Conservation (phyloP, 2,113 vertebrate genomes). For the Rhagologus leucostigma region DNA sequence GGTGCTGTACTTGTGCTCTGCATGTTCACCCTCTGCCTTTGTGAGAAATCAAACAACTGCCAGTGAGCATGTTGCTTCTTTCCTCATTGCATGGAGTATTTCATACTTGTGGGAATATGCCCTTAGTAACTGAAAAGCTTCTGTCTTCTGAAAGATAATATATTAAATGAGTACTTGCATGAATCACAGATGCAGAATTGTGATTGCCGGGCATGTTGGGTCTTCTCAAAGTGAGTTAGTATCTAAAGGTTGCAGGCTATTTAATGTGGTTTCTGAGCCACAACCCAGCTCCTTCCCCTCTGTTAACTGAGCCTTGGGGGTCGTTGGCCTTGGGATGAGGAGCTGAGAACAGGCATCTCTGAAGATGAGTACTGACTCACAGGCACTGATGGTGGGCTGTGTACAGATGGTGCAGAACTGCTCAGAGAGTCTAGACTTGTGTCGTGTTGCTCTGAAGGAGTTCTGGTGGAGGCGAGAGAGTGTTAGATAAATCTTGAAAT, state of each 20-base stretch:
- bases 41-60: background rate
- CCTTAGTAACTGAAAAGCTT: background rate
- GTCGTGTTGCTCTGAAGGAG: background rate
- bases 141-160: background rate
- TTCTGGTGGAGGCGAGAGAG: background rate
- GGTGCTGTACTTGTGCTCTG: background rate
- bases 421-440: background rate
- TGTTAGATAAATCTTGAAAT: background rate
- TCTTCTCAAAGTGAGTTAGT: constrained; percentile 13
- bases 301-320: background rate
- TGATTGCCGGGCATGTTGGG: constrained; percentile 13
- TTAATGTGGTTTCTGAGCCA: background rate
- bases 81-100: background rate
- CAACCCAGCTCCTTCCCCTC: background rate
- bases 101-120: background rate
- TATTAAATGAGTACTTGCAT: background rate
- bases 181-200: background rate
- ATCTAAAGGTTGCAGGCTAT: constrained; percentile 7
- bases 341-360: background rate
- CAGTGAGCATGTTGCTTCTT: background rate
- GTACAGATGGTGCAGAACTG: background rate
- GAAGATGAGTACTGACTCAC: background rate
- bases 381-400: background rate
- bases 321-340: background rate
- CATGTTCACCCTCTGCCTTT: background rate